Percentiles rank a stretch among this genome's conserved stretches.
phyloP scores from a whole-genome alignment of 2,113 vertebrate genomes.

The Perca fluviatilis region DNA sequence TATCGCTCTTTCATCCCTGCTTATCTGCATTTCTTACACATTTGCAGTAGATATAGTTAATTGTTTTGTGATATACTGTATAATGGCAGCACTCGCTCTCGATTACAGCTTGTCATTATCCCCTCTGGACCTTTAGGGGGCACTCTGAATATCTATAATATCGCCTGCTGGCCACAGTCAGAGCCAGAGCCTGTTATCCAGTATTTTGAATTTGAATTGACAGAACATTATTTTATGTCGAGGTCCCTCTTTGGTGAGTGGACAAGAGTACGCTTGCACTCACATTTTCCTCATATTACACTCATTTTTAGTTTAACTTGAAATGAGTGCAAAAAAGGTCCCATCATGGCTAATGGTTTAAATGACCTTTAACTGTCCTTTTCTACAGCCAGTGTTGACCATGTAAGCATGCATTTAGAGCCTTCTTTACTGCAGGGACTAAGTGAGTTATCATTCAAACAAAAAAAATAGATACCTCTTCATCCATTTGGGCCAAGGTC shows the following conservation, averaged over 20 bases:
- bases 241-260: slow-evolving; percentile 23
- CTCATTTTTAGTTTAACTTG: neutral
- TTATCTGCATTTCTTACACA: slow-evolving; percentile 15
- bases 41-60: slow-evolving; percentile 7
- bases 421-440: neutral
- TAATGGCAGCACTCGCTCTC: slow-evolving; percentile 49
- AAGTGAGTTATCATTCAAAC: neutral
- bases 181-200: slow-evolving; percentile 9
- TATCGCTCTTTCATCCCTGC: neutral
- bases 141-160: slow-evolving; percentile 45
- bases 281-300: slow-evolving; percentile 8
- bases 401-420: slow-evolving; percentile 28
- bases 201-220: slow-evolving; percentile 31
- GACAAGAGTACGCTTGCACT: slow-evolving; percentile 3
- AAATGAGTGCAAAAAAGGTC: neutral
- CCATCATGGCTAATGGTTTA: slow-evolving; percentile 22
- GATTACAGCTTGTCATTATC: slow-evolving; percentile 50
- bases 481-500: slow-evolving; percentile 5
- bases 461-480: neutral
- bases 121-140: slow-evolving; percentile 44
- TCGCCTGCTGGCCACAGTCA: slow-evolving; percentile 15
- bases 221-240: slow-evolving; percentile 20
- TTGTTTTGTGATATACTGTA: slow-evolving; percentile 8
- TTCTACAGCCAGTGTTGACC: slow-evolving; percentile 3
- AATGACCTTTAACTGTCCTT: slow-evolving; percentile 37